Percentiles rank a stretch among this genome's conserved stretches.
phyloP scores from a whole-genome alignment of 2,113 vertebrate genomes.

The Maccullochella peelii region DNA sequence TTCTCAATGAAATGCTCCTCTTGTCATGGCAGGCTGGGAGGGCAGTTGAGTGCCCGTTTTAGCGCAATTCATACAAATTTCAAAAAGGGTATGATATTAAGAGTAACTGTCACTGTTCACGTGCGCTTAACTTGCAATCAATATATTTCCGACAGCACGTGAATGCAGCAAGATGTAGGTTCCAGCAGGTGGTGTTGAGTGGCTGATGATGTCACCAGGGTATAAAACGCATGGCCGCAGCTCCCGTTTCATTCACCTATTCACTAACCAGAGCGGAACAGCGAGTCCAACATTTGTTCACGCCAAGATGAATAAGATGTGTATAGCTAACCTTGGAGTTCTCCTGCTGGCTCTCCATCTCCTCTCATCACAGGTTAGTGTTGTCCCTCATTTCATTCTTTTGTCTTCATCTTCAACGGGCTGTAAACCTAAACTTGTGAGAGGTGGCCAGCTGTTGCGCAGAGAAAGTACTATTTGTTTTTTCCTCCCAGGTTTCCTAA shows the following conservation, averaged over 20 bases:
- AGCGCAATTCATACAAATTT: no score
- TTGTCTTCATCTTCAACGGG: rapidly evolving
- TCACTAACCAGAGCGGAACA: rapidly evolving
- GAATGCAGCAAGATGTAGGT: neutral
- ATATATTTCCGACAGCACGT: slow-evolving; percentile 1
- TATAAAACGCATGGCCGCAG: slow-evolving; percentile 30
- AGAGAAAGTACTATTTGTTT: neutral
- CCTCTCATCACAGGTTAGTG: slow-evolving; percentile 70
- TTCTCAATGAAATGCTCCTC: no score
- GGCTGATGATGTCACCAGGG: slow-evolving; percentile 46
- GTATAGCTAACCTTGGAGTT: slow-evolving; percentile 35
- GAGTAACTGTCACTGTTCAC: neutral
- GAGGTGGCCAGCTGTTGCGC: neutral
- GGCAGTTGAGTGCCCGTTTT: no score
- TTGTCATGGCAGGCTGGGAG: no score
- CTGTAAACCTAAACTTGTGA: neutral
- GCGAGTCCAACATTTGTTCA: no score
- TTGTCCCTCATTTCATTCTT: rapidly evolving
- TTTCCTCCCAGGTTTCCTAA: neutral
- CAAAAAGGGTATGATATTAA: no score
- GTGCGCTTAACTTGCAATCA: neutral
- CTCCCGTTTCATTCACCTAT: rapidly evolving
- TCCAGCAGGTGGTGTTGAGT: slow-evolving; percentile 36
- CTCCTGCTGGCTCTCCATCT: slow-evolving; percentile 66
- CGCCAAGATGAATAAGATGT: slow-evolving; percentile 65